Conservation (phyloP, 2,113 vertebrate genomes). For the Apaloderma vittatum region DNA sequence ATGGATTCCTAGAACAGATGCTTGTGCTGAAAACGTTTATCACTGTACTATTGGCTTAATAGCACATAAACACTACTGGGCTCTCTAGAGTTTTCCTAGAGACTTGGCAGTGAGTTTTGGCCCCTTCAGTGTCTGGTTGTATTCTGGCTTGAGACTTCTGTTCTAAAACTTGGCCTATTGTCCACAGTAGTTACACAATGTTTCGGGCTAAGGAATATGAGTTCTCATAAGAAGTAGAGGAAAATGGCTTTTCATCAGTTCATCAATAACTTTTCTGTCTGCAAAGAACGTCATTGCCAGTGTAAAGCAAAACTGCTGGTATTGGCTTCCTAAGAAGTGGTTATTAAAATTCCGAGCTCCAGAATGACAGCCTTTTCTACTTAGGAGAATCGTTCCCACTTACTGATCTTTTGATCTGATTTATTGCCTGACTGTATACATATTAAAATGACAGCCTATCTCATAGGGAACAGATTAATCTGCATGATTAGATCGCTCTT, state of each 20-base stretch:
- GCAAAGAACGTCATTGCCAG: background rate
- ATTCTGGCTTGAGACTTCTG: conserved; percentile 10
- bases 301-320: background rate
- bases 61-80: background rate
- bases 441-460: background rate
- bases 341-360: background rate
- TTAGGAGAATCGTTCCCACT: background rate
- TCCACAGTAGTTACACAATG: background rate
- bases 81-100: conserved; percentile 4
- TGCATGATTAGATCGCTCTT: background rate
- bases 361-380: background rate
- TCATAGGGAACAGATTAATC: background rate
- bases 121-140: conserved; percentile 1
- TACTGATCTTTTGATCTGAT: background rate
- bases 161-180: conserved; percentile 3
- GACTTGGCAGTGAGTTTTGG: conserved; percentile 40
- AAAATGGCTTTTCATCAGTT: conserved; percentile 30
- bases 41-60: conserved; percentile 1
- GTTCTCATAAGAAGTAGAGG: background rate
- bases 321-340: background rate
- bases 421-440: background rate
- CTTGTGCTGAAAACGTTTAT: background rate
- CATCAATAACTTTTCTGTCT: conserved; percentile 18
- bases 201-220: conserved; percentile 1
- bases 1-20: conserved; percentile 46